phyloP scores from a whole-genome alignment of 2,113 vertebrate genomes.

The Casuarius casuarius region DNA sequence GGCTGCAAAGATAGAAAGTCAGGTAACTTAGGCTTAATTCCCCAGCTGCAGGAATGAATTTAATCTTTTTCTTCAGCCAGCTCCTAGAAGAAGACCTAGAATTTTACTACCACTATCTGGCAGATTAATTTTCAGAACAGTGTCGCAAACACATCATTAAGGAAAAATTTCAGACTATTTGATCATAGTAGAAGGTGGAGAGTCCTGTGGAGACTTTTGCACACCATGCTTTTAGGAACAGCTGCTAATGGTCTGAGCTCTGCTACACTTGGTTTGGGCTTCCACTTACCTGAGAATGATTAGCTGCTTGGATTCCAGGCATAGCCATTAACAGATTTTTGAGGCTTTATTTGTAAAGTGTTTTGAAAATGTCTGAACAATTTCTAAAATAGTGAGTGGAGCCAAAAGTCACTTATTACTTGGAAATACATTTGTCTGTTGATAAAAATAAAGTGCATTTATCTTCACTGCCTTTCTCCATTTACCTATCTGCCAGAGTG shows the following conservation, averaged over 20 bases:
- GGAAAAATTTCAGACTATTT: neutral
- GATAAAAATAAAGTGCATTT: neutral
- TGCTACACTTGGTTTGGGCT: neutral
- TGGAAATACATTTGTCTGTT: neutral
- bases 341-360: neutral
- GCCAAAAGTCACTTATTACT: neutral
- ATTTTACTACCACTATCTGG: neutral
- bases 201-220: neutral
- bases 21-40: neutral
- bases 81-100: neutral
- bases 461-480: neutral
- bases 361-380: neutral
- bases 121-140: neutral
- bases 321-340: neutral
- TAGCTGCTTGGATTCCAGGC: neutral
- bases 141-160: neutral
- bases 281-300: neutral
- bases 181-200: neutral
- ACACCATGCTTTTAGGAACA: neutral
- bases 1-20: neutral
- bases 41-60: neutral
- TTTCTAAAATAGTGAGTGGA: neutral
- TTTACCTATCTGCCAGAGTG: neutral
- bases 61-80: neutral
- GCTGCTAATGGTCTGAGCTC: neutral